Base-by-base conservation (phyloP, 2,113 vertebrate genomes). In the Oceanites oceanicus region DNA sequence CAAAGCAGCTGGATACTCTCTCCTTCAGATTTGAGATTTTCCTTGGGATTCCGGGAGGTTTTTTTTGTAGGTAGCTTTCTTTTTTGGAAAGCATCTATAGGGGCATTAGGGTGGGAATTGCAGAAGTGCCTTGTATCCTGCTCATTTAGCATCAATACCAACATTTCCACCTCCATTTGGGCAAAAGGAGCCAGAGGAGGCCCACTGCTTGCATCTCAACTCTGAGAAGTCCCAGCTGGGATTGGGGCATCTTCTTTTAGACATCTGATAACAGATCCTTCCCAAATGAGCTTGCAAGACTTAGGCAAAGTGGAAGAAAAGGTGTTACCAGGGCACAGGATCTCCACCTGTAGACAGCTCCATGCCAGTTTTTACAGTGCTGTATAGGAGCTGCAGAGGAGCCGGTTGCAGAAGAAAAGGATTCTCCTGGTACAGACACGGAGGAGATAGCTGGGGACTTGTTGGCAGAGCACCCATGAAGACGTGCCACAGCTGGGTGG, bases 401-500 rank as follows among this genome's bases (percentile, higher is more conserved):
- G 5, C 55, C 42, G 26, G 6, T 4, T 73, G 17, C 72, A 53
- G 19, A 29, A 15, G 19, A 22, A 45, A 10, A 11, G 12, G 25
- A 2, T 90, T 34, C 17, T 86, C 19, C 34, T 44, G 59, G 15
- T 49, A 10, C 30, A n/a, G 22, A 22, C 2, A 1, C 0, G 3
- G 42, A 50, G 53, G 53, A 63, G 34, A 3, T 23, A 17, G 42
- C 66, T 55, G 49, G 44, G 30, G 34, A 8, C 55, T 42, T 81
- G 58, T 44, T 88, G 40, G 70, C 93, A 76, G 36, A 45, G 58
- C 53, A 38, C 11, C 17, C 21, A 1, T 4, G n/a, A 36, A 45
- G 73, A 22, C 0, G 0, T n/a, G 61, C 44, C 3, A 1, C 7
- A 20, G 52, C 36, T 40, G 44, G 16, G 16, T 62, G 68, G 18